A percentile compares a stretch with the other conserved stretches of the same genome.
phyloP scores from a whole-genome alignment of 1,140 invertebrate species.

The Meloidogyne floridensis region DNA sequence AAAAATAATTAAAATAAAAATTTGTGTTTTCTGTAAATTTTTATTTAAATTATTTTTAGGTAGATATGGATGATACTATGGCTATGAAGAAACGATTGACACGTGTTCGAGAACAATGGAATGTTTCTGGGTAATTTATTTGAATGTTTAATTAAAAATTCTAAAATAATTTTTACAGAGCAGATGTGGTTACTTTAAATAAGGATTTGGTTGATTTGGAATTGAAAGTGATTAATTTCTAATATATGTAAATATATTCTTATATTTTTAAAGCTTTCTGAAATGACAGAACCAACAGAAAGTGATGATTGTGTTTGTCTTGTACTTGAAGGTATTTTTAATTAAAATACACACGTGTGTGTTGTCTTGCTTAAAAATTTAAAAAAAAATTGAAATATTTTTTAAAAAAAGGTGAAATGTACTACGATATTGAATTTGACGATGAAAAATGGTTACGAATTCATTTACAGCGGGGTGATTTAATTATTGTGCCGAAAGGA shows the following conservation, averaged over 20 bases:
- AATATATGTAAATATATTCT: neutral
- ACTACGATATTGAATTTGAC: constrained; percentile 47
- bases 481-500: constrained; percentile 62
- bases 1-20: neutral
- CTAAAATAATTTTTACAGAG: constrained; percentile 5
- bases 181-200: constrained; percentile 40
- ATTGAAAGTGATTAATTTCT: constrained; percentile 20
- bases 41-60: constrained; percentile 44
- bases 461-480: constrained; percentile 54
- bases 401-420: constrained; percentile 37
- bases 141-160: too few relatives aligned
- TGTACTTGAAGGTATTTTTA: constrained; percentile 54
- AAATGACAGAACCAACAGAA: constrained; percentile 58
- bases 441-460: constrained; percentile 56
- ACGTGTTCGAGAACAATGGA: constrained; percentile 50
- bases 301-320: constrained; percentile 52
- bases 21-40: neutral
- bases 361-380: neutral
- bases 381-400: constrained; percentile 1
- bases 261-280: constrained; percentile 49
- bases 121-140: constrained; percentile 33
- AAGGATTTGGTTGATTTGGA: constrained; percentile 33
- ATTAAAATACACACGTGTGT: too few relatives aligned
- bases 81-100: constrained; percentile 61
- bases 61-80: constrained; percentile 59